Evolutionary conservation across 1,140 invertebrate genomes (phyloP), one percentile per base, ranked within the genome.

Genomic region (Caenorhabditis brenneri): DNA sequence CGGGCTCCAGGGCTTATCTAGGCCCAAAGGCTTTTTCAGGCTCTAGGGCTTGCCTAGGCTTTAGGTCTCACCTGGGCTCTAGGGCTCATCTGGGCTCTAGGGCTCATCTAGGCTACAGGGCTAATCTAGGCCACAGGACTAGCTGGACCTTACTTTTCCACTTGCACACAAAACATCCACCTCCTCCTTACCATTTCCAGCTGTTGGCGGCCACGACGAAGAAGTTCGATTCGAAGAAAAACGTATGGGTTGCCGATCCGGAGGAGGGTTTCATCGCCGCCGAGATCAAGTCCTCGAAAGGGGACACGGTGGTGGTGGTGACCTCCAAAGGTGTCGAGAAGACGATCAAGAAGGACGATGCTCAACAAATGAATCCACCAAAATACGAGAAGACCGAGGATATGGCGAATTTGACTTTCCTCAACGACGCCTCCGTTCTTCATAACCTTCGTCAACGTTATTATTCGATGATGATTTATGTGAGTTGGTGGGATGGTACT

Each of bases 371-470:
- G 88, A 98, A 98, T 93, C 96, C 96, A 88, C 97, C 97, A 84
- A 99, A 99, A 94, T 99, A 95, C 93, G 96, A 98, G 93, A 98
- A 97, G 94, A 94, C 95, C 88, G 96, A 98, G 92, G 97, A 99
- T 92, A 97, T 98, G 96, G 98, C 97, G 88, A 98, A 98, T 93
- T 95, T 99, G 94, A 99, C 97, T 92, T 99, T 99, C 93, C 94
- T 99, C 92, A 99, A 99, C 93, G 97, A 99, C 92, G 97, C 97
- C 92, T 97, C 96, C 91, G 97, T 99, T 90, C 94, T 99, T 92
- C 94, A 98, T 94, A 99, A 99, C 93, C 94, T 99, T 93, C 97
- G 96, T 93, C 85, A 86, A 65, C 86, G 87, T 33, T 90, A 90
- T 82, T 87, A 83, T 80, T 82, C 86, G 29, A 88, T 91, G 87